Conservation (phyloP, 1,140 invertebrate genomes). For the Drosophila albomicans region DNA sequence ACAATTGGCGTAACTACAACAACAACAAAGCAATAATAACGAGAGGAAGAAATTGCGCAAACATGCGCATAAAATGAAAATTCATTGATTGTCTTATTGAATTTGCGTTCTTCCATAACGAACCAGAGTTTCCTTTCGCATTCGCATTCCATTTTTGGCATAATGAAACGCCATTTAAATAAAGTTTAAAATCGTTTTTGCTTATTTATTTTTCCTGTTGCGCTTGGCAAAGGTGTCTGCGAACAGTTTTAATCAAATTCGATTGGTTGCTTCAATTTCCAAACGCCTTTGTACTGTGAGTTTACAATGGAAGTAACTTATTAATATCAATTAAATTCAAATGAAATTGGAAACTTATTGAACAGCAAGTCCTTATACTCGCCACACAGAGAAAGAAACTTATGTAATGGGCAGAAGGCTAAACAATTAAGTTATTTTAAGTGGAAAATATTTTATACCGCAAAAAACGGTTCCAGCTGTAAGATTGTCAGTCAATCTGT, state of each 20-base stretch:
- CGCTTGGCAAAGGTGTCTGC: background rate
- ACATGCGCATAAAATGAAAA: slow-evolving; percentile 75
- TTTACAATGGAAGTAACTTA: too few species aligned
- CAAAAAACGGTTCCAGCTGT: too few species aligned
- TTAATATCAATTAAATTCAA: too few species aligned
- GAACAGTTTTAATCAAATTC: slow-evolving; percentile 48
- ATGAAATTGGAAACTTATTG: too few species aligned
- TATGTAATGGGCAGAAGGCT: too few species aligned
- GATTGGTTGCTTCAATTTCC: slow-evolving; percentile 30
- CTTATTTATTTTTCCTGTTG: background rate
- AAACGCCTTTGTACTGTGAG: too few species aligned
- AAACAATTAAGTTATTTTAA: too few species aligned
- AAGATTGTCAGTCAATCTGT: too few species aligned
- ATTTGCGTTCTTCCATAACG: slow-evolving; percentile 43
- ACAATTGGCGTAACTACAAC: slow-evolving; percentile 31
- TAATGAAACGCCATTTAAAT: slow-evolving; percentile 46
- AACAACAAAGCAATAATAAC: slow-evolving; percentile 39
- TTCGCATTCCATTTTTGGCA: slow-evolving; percentile 3
- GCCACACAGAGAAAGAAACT: too few species aligned
- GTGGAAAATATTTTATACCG: too few species aligned
- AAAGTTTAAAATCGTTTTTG: slow-evolving; percentile 32
- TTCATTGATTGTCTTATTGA: slow-evolving; percentile 78
- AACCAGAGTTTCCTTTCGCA: slow-evolving; percentile 25
- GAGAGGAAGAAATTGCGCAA: slow-evolving; percentile 62
- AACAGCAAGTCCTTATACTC: too few species aligned